These are phyloP conservation scores for Campoletis raptor DNA, from an alignment of 2,888 invertebrate genomes.

Conservation along the genomic window DNA sequence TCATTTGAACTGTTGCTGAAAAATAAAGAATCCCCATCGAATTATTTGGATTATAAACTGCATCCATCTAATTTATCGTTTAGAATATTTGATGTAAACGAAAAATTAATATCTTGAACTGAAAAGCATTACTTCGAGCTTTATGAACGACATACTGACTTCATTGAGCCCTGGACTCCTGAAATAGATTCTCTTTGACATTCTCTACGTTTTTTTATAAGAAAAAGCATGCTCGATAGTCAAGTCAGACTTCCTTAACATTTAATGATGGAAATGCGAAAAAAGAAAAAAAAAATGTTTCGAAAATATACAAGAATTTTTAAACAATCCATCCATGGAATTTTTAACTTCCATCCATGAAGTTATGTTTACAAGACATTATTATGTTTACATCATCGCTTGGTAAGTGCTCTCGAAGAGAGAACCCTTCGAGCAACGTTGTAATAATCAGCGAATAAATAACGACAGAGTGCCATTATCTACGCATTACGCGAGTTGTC, in stretches of 20 bases:
- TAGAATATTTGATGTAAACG: not conserved
- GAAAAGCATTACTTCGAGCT: not conserved
- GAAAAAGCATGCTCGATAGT: too few species aligned
- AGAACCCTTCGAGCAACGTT: constrained; percentile 37
- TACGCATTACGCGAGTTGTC: constrained; percentile 59
- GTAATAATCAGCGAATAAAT: constrained; percentile 16
- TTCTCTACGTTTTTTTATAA: too few species aligned
- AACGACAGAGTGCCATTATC: constrained; percentile 58
- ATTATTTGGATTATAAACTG: not conserved
- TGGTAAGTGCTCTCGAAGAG: not conserved
- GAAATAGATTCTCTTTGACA: too few species aligned
- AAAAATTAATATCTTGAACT: not conserved
- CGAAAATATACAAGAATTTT: too few species aligned
- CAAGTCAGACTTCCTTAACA: too few species aligned
- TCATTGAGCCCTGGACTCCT: too few species aligned
- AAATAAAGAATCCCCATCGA: not conserved
- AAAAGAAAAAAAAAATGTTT: too few species aligned
- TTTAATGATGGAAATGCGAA: too few species aligned
- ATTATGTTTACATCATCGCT: not conserved
- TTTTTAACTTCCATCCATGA: not conserved
- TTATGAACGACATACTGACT: not conserved
- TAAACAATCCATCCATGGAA: not conserved
- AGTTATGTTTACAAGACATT: not conserved
- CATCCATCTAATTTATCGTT: not conserved
- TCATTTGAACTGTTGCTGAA: not conserved